These are phyloP conservation scores for Pardalotus punctatus DNA, from an alignment of 2,113 vertebrate genomes.

Conservation along the genomic window DNA sequence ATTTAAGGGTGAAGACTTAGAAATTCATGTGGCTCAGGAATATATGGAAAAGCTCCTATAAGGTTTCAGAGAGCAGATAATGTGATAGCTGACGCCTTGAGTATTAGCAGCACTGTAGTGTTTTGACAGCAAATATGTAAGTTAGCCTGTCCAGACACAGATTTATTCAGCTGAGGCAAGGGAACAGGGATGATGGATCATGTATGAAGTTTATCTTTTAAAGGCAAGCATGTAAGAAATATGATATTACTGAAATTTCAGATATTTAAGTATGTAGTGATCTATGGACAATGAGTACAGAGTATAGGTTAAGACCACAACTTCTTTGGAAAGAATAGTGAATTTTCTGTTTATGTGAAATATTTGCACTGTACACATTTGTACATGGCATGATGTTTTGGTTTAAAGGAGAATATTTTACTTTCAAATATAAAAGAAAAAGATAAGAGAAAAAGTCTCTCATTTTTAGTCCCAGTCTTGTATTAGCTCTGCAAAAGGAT, in stretches of 20 bases:
- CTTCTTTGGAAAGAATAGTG: not conserved
- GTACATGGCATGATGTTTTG: not conserved
- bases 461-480: not conserved
- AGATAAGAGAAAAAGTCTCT: not conserved
- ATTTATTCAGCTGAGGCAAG: not conserved
- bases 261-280: not conserved
- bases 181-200: accelerated
- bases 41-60: not conserved
- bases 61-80: not conserved
- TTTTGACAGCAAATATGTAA: not conserved
- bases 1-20: not conserved
- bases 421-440: not conserved
- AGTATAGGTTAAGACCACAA: not conserved
- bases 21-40: not conserved
- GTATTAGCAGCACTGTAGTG: not conserved
- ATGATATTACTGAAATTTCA: not conserved
- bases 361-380: not conserved
- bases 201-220: not conserved
- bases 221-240: not conserved
- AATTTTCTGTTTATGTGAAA: not conserved
- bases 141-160: not conserved
- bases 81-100: not conserved
- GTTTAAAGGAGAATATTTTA: not conserved
- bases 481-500: not conserved
- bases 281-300: not conserved